These are phyloP conservation scores for Vespertilio murinus DNA, from an alignment of 2,797 vertebrate genomes.

Conservation along the genomic window DNA sequence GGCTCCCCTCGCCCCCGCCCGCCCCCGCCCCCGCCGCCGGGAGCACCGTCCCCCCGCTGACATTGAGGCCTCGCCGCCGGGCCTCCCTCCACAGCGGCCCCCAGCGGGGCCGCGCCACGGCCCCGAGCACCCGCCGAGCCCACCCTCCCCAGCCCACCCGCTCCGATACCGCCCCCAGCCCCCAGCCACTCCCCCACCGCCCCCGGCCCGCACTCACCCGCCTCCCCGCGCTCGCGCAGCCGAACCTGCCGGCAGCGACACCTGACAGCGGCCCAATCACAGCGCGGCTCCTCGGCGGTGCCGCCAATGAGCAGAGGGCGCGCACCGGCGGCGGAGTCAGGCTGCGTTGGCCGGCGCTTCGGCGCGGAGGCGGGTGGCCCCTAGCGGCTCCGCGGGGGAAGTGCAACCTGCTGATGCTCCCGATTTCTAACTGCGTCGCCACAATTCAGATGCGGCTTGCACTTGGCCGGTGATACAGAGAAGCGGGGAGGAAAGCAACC, in stretches of 20 bases:
- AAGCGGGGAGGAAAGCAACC: background rate
- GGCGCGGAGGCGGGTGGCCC: slow-evolving; percentile 30
- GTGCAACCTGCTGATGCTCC: slow-evolving; percentile 40
- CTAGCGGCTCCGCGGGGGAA: slow-evolving; percentile 43
- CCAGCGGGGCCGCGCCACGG: background rate
- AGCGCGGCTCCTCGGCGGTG: slow-evolving; percentile 45
- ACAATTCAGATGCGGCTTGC: background rate
- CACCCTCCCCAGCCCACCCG: slow-evolving; percentile 55
- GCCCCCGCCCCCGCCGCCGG: slow-evolving; percentile 56
- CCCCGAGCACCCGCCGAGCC: background rate
- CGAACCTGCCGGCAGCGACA: slow-evolving; percentile 73
- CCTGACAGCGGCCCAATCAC: slow-evolving; percentile 77
- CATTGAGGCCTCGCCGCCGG: slow-evolving; percentile 1
- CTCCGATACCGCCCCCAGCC: slow-evolving; percentile 71
- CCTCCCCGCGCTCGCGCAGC: slow-evolving; percentile 72
- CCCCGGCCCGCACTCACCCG: slow-evolving; percentile 74
- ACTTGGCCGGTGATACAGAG: background rate
- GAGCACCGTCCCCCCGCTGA: slow-evolving; percentile 41
- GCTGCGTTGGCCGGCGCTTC: slow-evolving; percentile 76
- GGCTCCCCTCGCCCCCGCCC: slow-evolving; percentile 50
- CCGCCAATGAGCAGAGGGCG: slow-evolving; percentile 72
- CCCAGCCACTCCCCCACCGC: slow-evolving; percentile 74
- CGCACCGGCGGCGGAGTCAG: slow-evolving; percentile 68
- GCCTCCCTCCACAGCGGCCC: background rate
- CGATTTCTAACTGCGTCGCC: slow-evolving; percentile 11